Conservation (phyloP, 1,140 invertebrate species). For the Hycleus cichorii region DNA sequence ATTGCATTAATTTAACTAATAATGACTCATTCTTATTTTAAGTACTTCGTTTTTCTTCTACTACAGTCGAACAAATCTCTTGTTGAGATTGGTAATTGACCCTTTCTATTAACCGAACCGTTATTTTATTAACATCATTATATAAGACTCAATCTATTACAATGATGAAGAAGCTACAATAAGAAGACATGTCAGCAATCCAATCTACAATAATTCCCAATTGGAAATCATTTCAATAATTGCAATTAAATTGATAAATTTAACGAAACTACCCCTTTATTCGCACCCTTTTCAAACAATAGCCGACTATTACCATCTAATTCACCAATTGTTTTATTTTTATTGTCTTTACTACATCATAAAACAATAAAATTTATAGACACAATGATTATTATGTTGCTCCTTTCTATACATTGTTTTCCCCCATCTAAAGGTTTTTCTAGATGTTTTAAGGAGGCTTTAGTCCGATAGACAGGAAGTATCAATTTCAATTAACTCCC, state of each 20-base stretch:
- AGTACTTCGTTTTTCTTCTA: not conserved
- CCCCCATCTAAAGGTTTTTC: not conserved
- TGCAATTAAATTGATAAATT: too few species aligned
- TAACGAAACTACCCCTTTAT: too few species aligned
- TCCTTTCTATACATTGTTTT: conserved; percentile 5
- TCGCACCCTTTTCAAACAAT: too few species aligned
- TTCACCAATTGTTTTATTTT: too few species aligned
- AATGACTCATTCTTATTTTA: conserved; percentile 13
- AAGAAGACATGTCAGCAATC: too few species aligned
- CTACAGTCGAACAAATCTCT: conserved; percentile 10
- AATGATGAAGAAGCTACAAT: not conserved
- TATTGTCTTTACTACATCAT: too few species aligned
- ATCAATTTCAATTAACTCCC: conserved; percentile 38
- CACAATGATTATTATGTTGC: not conserved
- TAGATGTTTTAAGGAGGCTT: not conserved
- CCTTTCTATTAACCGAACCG: conserved; percentile 8
- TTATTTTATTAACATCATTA: conserved; percentile 12
- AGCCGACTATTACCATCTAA: too few species aligned
- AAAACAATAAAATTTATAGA: too few species aligned
- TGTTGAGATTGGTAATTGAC: conserved; percentile 13
- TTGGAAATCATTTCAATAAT: too few species aligned
- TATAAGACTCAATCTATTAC: conserved; percentile 12
- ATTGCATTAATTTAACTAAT: conserved; percentile 3
- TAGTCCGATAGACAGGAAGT: conserved; percentile 33
- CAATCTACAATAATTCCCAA: too few species aligned